Percentiles rank a stretch among this genome's conserved stretches.
phyloP scores from a whole-genome alignment of 1,140 invertebrate species.

The Cryptotermes secundus region DNA sequence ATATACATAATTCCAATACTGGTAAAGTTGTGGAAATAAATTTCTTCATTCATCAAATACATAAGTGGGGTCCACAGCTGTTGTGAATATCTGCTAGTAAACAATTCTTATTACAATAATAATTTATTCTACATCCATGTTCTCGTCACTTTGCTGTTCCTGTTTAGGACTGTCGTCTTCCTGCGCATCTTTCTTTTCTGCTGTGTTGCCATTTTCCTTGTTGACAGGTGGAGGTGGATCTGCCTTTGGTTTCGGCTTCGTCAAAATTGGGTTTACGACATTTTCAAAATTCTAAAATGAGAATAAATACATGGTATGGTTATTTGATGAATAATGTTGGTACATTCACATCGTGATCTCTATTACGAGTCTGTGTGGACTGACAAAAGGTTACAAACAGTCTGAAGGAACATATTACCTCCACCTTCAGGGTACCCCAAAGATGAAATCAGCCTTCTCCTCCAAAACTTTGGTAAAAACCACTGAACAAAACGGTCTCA shows the following conservation, averaged over 20 bases:
- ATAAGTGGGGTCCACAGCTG: not conserved
- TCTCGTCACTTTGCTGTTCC: constrained; percentile 53
- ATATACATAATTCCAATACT: not conserved
- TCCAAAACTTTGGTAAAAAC: too few species aligned
- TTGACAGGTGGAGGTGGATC: constrained; percentile 50
- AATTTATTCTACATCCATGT: constrained; percentile 52
- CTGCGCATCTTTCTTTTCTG: constrained; percentile 42
- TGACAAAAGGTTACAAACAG: constrained; percentile 22
- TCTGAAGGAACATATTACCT: not conserved
- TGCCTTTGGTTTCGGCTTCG: constrained; percentile 81
- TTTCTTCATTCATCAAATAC: not conserved
- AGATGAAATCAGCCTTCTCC: not conserved
- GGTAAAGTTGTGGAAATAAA: not conserved
- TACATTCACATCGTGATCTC: constrained; percentile 20
- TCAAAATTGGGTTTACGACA: constrained; percentile 70
- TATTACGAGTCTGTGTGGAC: too few species aligned
- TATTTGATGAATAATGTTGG: not conserved
- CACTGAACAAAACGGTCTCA: too few species aligned
- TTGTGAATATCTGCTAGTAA: not conserved
- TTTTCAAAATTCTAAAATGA: constrained; percentile 63
- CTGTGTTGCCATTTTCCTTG: constrained; percentile 42
- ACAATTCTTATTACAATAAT: not conserved
- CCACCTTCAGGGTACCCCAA: not conserved
- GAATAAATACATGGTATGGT: constrained; percentile 32
- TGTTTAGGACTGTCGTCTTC: constrained; percentile 52